Base-by-base conservation (phyloP, 1,140 invertebrate genomes). In the Drosophila watanabei region DNA sequence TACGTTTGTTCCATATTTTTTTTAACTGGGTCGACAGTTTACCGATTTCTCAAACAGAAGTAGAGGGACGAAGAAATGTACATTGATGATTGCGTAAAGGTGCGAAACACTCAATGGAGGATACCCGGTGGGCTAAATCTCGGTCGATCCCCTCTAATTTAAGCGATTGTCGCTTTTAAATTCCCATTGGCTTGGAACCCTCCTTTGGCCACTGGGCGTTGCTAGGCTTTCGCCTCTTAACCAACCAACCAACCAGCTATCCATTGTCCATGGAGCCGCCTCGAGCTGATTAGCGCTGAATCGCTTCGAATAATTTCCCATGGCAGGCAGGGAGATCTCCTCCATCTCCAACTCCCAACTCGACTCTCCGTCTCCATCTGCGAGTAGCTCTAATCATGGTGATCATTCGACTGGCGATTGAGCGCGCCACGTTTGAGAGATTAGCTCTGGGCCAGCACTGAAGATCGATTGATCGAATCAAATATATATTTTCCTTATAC, bases 41-140 rank as follows among this genome's bases (percentile, higher is more conserved):
- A 28, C 62, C 24, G 24, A 59, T 59, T 71, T 60, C 18, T 16
- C 33, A 11, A 35, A 41, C 54, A 33, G 5, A 30, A 72, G 49
- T 58, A 33, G 11, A 28, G 30, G 30, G 7, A 5, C 3, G n/a
- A 14, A n/a, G 28, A 30, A 65, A 37, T 61, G 28, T 49, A 28
- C 18, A 14, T 8, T 5, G 35, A 18, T 41, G 45, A 28, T 43
- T 80, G 79, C 78, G 57, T 69, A 46, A 60, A 80, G 83, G 83
- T 89, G 85, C 75, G 75, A 89, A 81, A 63, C 56, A 66, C 69
- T 73, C 16, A 10, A 18, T 73, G 61, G 20, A n/a, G 18, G 32
- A 62, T 54, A 32, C 41, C 61, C 46, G 79, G 60, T 20, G 63
- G 64, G 62, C 16, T 24, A 70, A 66, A 35, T 30, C 24, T 52